phyloP scores from a whole-genome alignment of 2,113 vertebrate species.

The Hipposideros armiger region DNA sequence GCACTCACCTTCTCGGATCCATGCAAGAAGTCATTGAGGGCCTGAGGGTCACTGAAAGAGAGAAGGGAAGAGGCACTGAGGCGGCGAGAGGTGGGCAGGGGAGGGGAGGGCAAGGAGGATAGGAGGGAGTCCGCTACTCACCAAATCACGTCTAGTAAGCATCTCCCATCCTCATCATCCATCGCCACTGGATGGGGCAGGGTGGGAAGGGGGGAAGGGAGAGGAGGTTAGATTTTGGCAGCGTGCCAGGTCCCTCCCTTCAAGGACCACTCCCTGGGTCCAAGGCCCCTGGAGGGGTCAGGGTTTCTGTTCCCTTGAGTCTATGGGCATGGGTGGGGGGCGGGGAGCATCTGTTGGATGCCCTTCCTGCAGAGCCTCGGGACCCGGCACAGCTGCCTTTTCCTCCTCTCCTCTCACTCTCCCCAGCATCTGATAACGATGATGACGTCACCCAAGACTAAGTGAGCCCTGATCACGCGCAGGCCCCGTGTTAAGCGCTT shows the following conservation, averaged over 20 bases:
- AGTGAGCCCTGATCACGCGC: not conserved
- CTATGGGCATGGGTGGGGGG: not conserved
- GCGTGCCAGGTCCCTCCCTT: not conserved
- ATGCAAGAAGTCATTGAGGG: conserved; percentile 89
- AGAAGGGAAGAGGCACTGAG: conserved; percentile 57
- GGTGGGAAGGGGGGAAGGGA: conserved; percentile 49
- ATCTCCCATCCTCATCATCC: conserved; percentile 99
- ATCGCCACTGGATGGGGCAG: conserved; percentile 93
- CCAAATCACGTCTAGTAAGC: conserved; percentile 99
- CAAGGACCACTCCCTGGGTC: not conserved
- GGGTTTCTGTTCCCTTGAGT: not conserved
- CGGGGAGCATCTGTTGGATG: not conserved
- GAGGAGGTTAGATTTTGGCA: conserved; percentile 59
- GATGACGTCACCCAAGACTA: not conserved
- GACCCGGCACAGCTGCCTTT: not conserved
- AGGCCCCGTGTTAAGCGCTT: not conserved
- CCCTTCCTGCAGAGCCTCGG: not conserved
- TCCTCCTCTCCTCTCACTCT: not conserved
- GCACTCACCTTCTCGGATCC: conserved; percentile 88
- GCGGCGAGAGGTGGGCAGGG: not conserved
- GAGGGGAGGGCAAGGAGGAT: rapidly evolving
- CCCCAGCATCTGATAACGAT: not conserved
- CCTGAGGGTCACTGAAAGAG: conserved; percentile 87
- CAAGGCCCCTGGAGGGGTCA: not conserved
- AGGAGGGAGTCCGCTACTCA: conserved; percentile 84